Conservation (phyloP, 2,113 vertebrate genomes). For the Saguinus midas region DNA sequence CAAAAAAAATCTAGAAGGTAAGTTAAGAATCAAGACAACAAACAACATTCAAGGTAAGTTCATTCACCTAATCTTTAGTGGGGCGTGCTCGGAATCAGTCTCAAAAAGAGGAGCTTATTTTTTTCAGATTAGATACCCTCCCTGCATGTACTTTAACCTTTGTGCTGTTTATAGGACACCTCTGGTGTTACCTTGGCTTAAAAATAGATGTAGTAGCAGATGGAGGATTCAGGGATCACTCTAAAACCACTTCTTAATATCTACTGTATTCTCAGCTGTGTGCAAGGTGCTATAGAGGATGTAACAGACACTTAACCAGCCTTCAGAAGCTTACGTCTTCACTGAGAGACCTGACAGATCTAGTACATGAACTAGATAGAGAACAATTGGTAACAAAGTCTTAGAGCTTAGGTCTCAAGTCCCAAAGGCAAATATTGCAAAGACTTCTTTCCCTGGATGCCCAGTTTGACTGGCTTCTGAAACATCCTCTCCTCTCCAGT, state of each 20-base stretch:
- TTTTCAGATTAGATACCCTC: neutral
- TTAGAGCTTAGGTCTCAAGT: neutral
- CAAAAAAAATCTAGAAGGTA: neutral
- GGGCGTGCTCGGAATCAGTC: neutral
- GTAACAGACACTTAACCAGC: neutral
- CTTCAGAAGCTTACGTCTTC: neutral
- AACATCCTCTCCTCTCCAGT: neutral
- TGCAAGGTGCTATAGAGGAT: neutral
- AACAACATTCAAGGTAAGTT: neutral
- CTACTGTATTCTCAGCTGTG: neutral
- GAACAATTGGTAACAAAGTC: neutral
- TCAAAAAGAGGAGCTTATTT: neutral
- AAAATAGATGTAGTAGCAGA: neutral
- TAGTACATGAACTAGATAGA: neutral
- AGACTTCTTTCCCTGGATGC: neutral
- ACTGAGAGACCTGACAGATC: neutral
- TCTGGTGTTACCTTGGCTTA: neutral
- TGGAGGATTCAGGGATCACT: neutral
- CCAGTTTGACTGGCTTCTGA: neutral
- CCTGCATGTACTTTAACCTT: neutral
- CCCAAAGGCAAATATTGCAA: neutral
- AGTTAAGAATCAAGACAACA: constrained; percentile 25
- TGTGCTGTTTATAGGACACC: neutral
- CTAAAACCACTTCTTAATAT: neutral
- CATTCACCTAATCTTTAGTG: neutral